Evolutionary conservation across 2,113 vertebrate genomes (phyloP), one percentile per base, ranked within the genome.

Genomic region (Brienomyrus brachyistius): DNA sequence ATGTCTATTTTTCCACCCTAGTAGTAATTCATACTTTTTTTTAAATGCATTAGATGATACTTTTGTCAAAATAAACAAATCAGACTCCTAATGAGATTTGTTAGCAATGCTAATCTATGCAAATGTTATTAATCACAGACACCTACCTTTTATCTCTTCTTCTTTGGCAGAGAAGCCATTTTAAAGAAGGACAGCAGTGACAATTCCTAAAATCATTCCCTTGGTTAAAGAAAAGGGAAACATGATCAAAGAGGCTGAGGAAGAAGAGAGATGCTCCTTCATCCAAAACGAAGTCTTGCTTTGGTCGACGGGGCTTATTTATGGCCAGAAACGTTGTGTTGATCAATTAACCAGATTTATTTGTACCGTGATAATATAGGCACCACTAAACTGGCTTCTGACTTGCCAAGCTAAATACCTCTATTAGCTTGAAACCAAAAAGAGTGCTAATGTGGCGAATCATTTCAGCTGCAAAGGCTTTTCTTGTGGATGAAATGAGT

Each of bases 281-380:
- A 95, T 95, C 94, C 94, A 96, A 96, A 97, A 96, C 95, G 93
- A 94, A 96, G 96, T 94, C 95, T 96, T 96, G 98, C 97, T 96
- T 94, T 96, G 95, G 97, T 97, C 97, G 94, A 96, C 92, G 66
- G 94, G 96, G 96, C 95, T 97, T 98, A 97, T 98, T 98, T 98
- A 98, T 95, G 98, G 96, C 95, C 97, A 95, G 93, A 96, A 96
- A 97, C 96, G 94, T 96, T 96, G 93, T 93, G 97, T 96, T 98
- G 98, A 99, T 99, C 97, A 98, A 98, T 99, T 99, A 99, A 98
- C 97, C 97, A 97, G 97, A 97, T 98, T 98, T 99, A 97, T 97
- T 96, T 95, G 92, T 96, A 95, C 95, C 97, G 96, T 98, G 97
- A 97, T 98, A 97, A 97, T 98, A 97, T 96, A 97, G 95, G 96